Evolutionary conservation across 2,113 vertebrate species (phyloP).

Genomic region (Bagarius yarrelli): DNA sequence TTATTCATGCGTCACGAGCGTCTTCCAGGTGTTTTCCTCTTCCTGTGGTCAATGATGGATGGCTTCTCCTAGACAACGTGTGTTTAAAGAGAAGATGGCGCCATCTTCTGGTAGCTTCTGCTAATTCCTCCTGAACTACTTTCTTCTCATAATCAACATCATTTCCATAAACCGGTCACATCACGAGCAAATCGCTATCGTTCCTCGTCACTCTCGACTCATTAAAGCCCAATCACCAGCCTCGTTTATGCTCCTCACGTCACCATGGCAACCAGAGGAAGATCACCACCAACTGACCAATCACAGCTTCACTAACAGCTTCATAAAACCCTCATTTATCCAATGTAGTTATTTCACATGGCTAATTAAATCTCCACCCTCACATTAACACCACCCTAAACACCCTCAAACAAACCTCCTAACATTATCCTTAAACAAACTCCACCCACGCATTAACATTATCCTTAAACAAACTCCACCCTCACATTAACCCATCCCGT

Average conservation of each 20-base stretch:
- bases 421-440: too few species aligned
- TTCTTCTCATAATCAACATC: not conserved
- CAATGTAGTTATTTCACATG: too few species aligned
- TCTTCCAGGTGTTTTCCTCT: not conserved
- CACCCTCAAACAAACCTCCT: too few species aligned
- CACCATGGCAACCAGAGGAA: constrained; percentile 23
- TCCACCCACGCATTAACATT: too few species aligned
- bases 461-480: too few species aligned
- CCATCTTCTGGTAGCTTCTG: constrained; percentile 33
- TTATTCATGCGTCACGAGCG: not conserved
- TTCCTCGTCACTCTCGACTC: not conserved
- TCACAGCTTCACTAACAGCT: too few species aligned
- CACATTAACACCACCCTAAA: too few species aligned
- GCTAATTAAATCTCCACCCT: too few species aligned
- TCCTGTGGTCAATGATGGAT: not conserved
- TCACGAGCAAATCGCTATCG: not conserved
- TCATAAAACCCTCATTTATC: too few species aligned
- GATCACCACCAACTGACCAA: not conserved
- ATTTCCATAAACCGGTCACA: constrained; percentile 17
- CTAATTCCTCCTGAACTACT: not conserved
- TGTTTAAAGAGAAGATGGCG: not conserved
- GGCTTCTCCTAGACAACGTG: not conserved
- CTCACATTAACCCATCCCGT: too few species aligned
- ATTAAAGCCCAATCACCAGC: constrained; percentile 28
- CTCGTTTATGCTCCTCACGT: constrained; percentile 16